Evolutionary conservation across 2,888 invertebrate species (phyloP).

Genomic region (Mesoligia furuncula): DNA sequence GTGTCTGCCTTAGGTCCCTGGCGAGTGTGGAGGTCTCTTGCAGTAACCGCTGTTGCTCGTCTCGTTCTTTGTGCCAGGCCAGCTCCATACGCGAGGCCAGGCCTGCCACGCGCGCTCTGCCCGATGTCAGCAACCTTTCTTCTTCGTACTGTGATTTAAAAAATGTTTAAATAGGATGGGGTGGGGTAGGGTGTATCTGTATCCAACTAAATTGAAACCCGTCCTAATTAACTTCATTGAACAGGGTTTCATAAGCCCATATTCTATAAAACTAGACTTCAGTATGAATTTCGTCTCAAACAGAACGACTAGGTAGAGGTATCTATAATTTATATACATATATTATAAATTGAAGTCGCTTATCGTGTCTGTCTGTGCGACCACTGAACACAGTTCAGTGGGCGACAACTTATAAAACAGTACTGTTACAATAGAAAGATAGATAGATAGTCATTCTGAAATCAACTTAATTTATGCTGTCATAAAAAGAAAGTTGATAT

Average conservation of each 20-base stretch:
- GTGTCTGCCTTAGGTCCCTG: conserved; percentile 95
- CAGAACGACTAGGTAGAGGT: too few species aligned
- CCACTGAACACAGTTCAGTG: neutral
- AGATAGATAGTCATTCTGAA: neutral
- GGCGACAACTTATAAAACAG: neutral
- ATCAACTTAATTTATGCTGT: neutral
- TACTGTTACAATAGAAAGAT: neutral
- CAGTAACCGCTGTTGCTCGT: conserved; percentile 96
- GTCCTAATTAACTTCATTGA: neutral
- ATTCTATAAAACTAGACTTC: neutral
- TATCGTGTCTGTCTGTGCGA: neutral
- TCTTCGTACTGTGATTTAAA: conserved; percentile 93
- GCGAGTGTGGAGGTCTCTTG: conserved; percentile 97
- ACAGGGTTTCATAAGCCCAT: too few species aligned
- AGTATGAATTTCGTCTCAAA: neutral
- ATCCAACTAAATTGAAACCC: neutral
- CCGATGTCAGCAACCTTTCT: conserved; percentile 95
- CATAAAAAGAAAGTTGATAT: neutral
- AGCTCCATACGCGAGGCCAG: conserved; percentile 96
- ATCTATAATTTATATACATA: too few species aligned
- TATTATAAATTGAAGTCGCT: neutral
- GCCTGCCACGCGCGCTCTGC: conserved; percentile 96
- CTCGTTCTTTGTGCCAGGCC: conserved; percentile 98
- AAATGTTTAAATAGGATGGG: neutral
- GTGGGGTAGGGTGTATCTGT: neutral